Conservation (phyloP, 2,888 invertebrate species). For the Eurytoma californica region DNA sequence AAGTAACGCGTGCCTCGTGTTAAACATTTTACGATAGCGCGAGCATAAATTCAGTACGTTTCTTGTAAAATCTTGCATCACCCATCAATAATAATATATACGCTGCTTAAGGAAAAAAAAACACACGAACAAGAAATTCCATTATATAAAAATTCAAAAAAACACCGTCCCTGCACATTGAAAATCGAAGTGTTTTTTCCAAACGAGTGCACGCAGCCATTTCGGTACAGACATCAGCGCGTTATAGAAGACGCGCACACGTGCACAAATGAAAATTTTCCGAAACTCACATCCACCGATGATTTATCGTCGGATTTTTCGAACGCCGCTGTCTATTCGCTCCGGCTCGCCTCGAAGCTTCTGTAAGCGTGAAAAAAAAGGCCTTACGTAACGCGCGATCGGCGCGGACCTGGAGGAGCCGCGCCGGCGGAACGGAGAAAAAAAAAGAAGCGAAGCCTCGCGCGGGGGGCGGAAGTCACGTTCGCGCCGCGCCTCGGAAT, state of each 20-base stretch:
- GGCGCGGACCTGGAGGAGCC: constrained; percentile 32
- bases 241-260: not conserved
- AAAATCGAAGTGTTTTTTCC: no score
- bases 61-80: no score
- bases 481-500: constrained; percentile 43
- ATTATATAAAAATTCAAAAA: no score
- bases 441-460: constrained; percentile 7
- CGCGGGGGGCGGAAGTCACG: constrained; percentile 53
- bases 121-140: no score
- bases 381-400: constrained; percentile 50
- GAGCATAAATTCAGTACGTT: no score
- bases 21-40: no score
- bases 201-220: no score
- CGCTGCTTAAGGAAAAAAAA: no score
- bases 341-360: constrained; percentile 32
- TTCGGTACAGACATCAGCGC: no score
- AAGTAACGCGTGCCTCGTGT: no score
- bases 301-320: constrained; percentile 28
- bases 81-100: no score
- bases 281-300: not conserved
- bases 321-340: constrained; percentile 19
- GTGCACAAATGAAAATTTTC: not conserved
- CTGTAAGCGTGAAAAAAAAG: constrained; percentile 45
- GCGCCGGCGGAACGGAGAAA: constrained; percentile 47
- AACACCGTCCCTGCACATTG: no score